phyloP scores from a whole-genome alignment of 1,140 invertebrate species.

The Coboldia fuscipes region DNA sequence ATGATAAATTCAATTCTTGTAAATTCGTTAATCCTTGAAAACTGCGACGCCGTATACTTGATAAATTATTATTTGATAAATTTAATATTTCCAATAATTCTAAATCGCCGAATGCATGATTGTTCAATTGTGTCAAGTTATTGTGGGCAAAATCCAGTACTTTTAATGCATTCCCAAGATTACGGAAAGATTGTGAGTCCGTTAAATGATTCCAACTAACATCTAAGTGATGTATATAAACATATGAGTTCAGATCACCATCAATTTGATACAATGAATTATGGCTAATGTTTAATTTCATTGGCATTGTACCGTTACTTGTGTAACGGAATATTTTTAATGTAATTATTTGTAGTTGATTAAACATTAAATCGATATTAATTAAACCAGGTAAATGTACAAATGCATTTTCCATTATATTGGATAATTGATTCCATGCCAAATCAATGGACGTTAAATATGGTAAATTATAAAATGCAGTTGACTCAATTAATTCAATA shows the following conservation, averaged over 20 bases:
- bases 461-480: slow-evolving; percentile 40
- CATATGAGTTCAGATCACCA: slow-evolving; percentile 25
- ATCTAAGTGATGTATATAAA: slow-evolving; percentile 43
- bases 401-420: slow-evolving; percentile 38
- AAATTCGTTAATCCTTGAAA: slow-evolving; percentile 48
- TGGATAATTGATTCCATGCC: slow-evolving; percentile 37
- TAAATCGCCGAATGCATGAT: slow-evolving; percentile 44
- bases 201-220: slow-evolving; percentile 42
- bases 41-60: slow-evolving; percentile 44
- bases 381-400: slow-evolving; percentile 40
- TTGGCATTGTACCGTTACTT: slow-evolving; percentile 30
- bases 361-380: slow-evolving; percentile 48
- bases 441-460: slow-evolving; percentile 46
- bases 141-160: slow-evolving; percentile 54
- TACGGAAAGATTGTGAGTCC: slow-evolving; percentile 38
- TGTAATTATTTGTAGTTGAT: slow-evolving; percentile 40
- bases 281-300: slow-evolving; percentile 42
- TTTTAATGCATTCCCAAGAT: slow-evolving; percentile 33
- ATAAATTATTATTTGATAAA: slow-evolving; percentile 50
- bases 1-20: slow-evolving; percentile 57
- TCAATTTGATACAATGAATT: slow-evolving; percentile 39
- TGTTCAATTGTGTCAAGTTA: slow-evolving; percentile 41
- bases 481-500: slow-evolving; percentile 29
- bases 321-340: slow-evolving; percentile 42
- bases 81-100: slow-evolving; percentile 47